phyloP scores from a whole-genome alignment of 2,113 vertebrate genomes.

The Mus pahari region DNA sequence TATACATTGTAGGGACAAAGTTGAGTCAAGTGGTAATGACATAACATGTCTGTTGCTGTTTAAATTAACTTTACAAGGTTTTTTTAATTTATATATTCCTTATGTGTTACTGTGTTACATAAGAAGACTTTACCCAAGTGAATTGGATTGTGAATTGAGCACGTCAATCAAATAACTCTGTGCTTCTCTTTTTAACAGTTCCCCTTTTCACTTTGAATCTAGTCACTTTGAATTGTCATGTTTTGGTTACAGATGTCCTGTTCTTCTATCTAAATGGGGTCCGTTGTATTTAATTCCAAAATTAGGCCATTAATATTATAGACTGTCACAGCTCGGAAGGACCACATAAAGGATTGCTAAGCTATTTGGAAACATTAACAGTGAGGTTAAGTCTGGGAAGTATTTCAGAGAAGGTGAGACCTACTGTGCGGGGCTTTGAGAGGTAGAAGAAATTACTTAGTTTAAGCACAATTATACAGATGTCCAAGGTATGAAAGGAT shows the following conservation, averaged over 20 bases:
- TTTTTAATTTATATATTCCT: background rate
- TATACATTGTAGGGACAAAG: conserved; percentile 46
- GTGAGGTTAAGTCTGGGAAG: conserved; percentile 30
- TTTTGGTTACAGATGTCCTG: background rate
- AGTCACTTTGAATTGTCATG: conserved; percentile 32
- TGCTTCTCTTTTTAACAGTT: background rate
- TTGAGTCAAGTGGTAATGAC: conserved; percentile 8
- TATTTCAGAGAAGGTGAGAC: conserved; percentile 19
- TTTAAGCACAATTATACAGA: conserved; percentile 20
- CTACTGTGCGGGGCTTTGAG: conserved; percentile 17
- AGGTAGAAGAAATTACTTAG: background rate
- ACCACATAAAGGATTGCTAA: background rate
- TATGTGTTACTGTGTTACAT: background rate
- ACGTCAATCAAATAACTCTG: background rate
- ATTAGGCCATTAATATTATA: background rate
- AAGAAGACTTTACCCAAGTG: background rate
- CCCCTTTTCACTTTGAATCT: background rate
- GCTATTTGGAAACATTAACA: conserved; percentile 9
- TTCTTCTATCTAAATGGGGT: conserved; percentile 27
- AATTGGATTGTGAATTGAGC: background rate
- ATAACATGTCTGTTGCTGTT: conserved; percentile 17
- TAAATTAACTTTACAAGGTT: conserved; percentile 2
- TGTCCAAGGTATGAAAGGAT: background rate
- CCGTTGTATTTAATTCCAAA: background rate
- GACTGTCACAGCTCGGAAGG: background rate